Evolutionary conservation across 2,797 vertebrate genomes (phyloP).

Genomic region (Syngnathus rostellatus): DNA sequence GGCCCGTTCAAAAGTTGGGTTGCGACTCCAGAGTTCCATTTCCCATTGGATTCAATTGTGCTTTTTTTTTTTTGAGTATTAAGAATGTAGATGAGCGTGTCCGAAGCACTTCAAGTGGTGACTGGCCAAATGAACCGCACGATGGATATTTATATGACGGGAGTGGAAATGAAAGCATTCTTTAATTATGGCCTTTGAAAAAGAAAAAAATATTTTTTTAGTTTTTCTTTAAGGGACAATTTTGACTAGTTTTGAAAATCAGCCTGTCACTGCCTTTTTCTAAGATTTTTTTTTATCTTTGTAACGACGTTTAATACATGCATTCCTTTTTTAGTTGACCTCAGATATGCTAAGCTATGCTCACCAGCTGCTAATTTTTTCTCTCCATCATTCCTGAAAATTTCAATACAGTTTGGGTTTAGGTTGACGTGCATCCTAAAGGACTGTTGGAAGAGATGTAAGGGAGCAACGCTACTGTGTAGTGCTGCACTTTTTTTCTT

Average conservation of each 20-base stretch:
- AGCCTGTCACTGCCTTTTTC: conserved; percentile 67
- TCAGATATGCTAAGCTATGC: conserved; percentile 70
- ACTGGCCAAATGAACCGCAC: conserved; percentile 44
- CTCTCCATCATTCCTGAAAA: conserved; percentile 47
- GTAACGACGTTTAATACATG: conserved; percentile 45
- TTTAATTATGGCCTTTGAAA: conserved; percentile 18
- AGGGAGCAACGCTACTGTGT: conserved; percentile 71
- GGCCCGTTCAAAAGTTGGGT: conserved; percentile 48
- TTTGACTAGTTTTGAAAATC: conserved; percentile 45
- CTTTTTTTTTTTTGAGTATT: conserved; percentile 65
- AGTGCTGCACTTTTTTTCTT: conserved; percentile 57
- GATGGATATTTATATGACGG: conserved; percentile 51
- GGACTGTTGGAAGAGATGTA: conserved; percentile 40
- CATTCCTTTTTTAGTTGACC: conserved; percentile 48
- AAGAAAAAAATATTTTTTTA: conserved; percentile 18
- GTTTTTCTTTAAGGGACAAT: conserved; percentile 32
- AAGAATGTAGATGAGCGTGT: conserved; percentile 73
- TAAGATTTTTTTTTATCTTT: conserved; percentile 30
- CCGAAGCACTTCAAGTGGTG: conserved; percentile 73
- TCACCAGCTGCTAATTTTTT: conserved; percentile 71
- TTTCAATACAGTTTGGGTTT: conserved; percentile 51
- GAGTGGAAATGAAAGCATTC: conserved; percentile 27
- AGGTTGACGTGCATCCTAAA: conserved; percentile 33
- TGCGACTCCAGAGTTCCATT: conserved; percentile 3
- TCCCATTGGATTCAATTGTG: conserved; percentile 37